Percentiles rank a stretch among this genome's conserved stretches.
These are phyloP conservation scores for Heliothis virescens DNA, from an alignment of 1,140 invertebrate genomes.

Conservation along the genomic window DNA sequence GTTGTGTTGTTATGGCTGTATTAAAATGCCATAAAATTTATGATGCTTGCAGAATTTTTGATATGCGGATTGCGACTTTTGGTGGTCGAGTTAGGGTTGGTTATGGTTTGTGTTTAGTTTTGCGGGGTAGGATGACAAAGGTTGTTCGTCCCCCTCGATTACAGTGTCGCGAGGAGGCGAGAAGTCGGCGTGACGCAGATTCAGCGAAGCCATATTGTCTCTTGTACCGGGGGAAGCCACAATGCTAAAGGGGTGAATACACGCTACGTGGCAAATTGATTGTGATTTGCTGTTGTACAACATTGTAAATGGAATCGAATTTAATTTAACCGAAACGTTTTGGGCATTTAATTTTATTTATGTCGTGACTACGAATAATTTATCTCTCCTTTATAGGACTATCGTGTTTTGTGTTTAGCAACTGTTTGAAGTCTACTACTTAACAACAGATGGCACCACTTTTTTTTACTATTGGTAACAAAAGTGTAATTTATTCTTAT, in stretches of 20 bases:
- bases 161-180: conserved; percentile 72
- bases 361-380: conserved; percentile 15
- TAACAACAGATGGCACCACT: conserved; percentile 62
- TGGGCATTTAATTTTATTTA: conserved; percentile 51
- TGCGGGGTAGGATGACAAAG: conserved; percentile 78
- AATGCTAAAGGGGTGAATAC: conserved; percentile 74
- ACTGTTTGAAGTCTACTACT: neutral
- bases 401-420: conserved; percentile 46
- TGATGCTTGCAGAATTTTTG: conserved; percentile 74
- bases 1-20: conserved; percentile 84
- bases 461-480: neutral
- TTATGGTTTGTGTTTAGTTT: conserved; percentile 39
- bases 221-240: conserved; percentile 57
- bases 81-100: conserved; percentile 21
- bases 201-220: conserved; percentile 79
- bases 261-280: conserved; percentile 79
- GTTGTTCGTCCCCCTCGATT: conserved; percentile 79
- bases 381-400: conserved; percentile 14
- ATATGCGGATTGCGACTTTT: neutral
- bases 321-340: conserved; percentile 57
- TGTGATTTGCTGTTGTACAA: conserved; percentile 70
- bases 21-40: conserved; percentile 85
- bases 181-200: conserved; percentile 75
- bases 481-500: neutral
- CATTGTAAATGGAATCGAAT: conserved; percentile 69